phyloP scores from a whole-genome alignment of 2,888 invertebrate genomes.

The Altica lythri region DNA sequence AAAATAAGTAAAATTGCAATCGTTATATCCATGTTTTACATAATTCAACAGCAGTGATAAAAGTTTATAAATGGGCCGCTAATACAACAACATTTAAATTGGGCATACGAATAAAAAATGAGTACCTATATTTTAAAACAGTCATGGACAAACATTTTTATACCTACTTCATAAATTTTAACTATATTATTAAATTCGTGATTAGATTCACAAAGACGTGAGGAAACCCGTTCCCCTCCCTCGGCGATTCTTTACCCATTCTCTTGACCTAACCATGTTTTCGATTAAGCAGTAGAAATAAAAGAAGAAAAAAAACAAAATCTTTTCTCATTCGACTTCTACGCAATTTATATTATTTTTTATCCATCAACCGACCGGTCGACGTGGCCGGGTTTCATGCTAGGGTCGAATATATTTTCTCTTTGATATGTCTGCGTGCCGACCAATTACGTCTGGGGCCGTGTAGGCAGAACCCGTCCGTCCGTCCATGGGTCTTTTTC shows the following conservation, averaged over 20 bases:
- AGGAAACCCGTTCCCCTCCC: too few relatives aligned
- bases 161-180: too few relatives aligned
- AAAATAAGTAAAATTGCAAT: too few relatives aligned
- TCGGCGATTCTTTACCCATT: conserved; percentile 14
- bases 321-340: conserved; percentile 26
- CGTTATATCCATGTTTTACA: too few relatives aligned
- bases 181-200: too few relatives aligned
- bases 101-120: too few relatives aligned
- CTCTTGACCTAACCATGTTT: conserved; percentile 21
- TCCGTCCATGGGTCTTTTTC: conserved; percentile 12
- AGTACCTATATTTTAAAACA: too few relatives aligned
- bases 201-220: too few relatives aligned
- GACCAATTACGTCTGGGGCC: conserved; percentile 56
- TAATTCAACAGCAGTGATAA: too few relatives aligned
- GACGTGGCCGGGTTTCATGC: conserved; percentile 29
- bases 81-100: too few relatives aligned
- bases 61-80: too few relatives aligned
- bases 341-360: conserved; percentile 33
- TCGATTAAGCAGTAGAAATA: conserved; percentile 20
- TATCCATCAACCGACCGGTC: conserved; percentile 31
- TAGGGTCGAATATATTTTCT: conserved; percentile 49
- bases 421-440: conserved; percentile 55
- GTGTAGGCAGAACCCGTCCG: conserved; percentile 54
- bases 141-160: too few relatives aligned
- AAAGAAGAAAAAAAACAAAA: conserved; percentile 15